Base-by-base conservation (phyloP, 2,113 vertebrate species). In the Pleuronectes platessa region DNA sequence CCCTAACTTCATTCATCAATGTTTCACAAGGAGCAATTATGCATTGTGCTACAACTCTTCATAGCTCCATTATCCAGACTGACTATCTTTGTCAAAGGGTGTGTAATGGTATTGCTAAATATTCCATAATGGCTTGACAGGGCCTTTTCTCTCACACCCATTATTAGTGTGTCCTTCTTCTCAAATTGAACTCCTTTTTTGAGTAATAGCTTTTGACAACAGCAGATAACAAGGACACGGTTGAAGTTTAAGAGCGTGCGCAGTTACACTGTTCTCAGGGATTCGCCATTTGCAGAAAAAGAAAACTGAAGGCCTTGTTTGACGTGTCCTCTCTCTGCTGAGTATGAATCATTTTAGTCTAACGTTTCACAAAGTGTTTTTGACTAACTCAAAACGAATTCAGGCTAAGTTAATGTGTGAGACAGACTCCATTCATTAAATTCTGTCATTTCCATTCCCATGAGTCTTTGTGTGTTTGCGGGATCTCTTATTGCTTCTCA, bases 1-100 rank as follows among this genome's bases (percentile, higher is more conserved):
- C 94, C 81, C 89, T 86, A 89, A 93, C 93, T 94, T 94, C 84
- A 90, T 91, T 94, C 94, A 95, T 95, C 90, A 94, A 94, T 94
- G 85, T 94, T 95, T 94, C 91, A 95, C 83, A 82, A 81, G 90
- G 84, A 84, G 90, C 94, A 94, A 94, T 94, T 93, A 93, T 91
- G 90, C 87, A 88, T 90, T 92, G 92, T 93, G 90, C 81, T 69
- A 23, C 78, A 83, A 86, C 84, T 85, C 92, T 84, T 93, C 88
- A 82, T 83, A 79, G 83, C 79, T 81, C 88, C 77, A 92, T 93
- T 94, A 93, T 92, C 76, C 68, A 54, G 72, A 78, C 85, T 78
- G 85, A 90, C 83, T 86, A 90, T 92, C 90, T 88, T 90, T 90
- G 90, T 91, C 84, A 85, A n/a, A 77, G 82, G 84, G 86, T 89